Conservation (phyloP, 1,140 invertebrate species). For the Macrocentrus cingulum region DNA sequence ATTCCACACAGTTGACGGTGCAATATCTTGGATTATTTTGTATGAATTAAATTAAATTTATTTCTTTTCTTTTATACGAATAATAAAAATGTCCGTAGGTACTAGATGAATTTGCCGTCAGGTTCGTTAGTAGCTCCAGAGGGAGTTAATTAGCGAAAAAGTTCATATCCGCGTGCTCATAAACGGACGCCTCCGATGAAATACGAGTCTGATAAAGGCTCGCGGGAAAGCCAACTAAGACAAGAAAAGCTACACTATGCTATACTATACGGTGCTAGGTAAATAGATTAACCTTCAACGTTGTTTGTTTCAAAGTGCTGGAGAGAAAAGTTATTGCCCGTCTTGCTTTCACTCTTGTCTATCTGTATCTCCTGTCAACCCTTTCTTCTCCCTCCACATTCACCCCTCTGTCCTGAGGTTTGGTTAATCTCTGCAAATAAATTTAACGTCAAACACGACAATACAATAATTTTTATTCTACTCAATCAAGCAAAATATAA, state of each 20-base stretch:
- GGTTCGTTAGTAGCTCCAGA: slow-evolving; percentile 51
- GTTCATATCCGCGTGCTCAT: slow-evolving; percentile 55
- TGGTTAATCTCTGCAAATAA: not conserved
- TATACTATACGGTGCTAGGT: slow-evolving; percentile 34
- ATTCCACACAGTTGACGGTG: no score
- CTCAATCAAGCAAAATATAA: no score
- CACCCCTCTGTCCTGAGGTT: not conserved
- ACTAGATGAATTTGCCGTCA: slow-evolving; percentile 39
- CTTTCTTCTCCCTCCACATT: not conserved
- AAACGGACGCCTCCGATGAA: slow-evolving; percentile 53
- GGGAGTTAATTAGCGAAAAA: slow-evolving; percentile 59
- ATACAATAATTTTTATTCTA: no score
- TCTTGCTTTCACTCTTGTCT: not conserved
- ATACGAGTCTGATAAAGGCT: slow-evolving; percentile 57
- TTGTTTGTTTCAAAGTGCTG: slow-evolving; percentile 40
- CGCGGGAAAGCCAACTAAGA: slow-evolving; percentile 43
- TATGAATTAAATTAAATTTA: no score
- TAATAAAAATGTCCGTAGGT: slow-evolving; percentile 25
- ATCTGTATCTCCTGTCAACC: not conserved
- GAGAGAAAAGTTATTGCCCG: slow-evolving; percentile 19
- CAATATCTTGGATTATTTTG: no score
- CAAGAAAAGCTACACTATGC: not conserved
- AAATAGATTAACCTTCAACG: slow-evolving; percentile 42
- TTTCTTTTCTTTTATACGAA: slow-evolving; percentile 9
- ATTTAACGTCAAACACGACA: no score